Evolutionary conservation across 2,797 vertebrate genomes (phyloP).

Genomic region (Acropternis orthonyx): DNA sequence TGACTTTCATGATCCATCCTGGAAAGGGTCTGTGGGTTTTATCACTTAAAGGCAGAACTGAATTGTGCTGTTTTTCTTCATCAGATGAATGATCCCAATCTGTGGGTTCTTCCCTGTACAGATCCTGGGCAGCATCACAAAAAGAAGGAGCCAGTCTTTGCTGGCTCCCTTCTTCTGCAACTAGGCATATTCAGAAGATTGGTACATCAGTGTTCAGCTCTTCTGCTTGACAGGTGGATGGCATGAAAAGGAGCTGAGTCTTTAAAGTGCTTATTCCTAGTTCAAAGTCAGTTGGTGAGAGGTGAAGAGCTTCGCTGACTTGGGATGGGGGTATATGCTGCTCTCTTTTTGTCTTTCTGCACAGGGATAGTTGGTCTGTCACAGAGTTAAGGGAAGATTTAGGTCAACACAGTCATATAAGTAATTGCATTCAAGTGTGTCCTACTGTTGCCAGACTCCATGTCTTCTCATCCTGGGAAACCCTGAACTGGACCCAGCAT

Average conservation of each 20-base stretch:
- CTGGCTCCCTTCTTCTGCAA: neutral
- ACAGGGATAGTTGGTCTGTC: neutral
- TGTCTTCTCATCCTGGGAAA: neutral
- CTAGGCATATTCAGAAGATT: neutral
- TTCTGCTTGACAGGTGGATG: neutral
- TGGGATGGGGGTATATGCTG: neutral
- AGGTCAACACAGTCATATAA: neutral
- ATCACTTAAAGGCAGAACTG: neutral
- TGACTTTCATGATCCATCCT: neutral
- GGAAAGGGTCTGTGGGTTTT: neutral
- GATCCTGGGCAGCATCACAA: neutral
- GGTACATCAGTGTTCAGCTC: neutral
- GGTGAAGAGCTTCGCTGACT: neutral
- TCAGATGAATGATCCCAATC: neutral
- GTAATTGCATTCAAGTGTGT: neutral
- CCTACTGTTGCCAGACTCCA: neutral
- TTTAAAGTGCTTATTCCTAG: neutral
- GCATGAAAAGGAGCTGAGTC: neutral
- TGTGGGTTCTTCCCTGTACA: neutral
- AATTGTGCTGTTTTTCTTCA: neutral
- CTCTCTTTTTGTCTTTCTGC: neutral
- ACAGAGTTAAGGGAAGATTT: neutral
- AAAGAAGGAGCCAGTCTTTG: accelerated
- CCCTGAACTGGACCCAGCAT: neutral
- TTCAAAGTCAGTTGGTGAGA: neutral